Percentiles rank a stretch among this genome's conserved stretches.
Conservation (phyloP, 2,888 invertebrate genomes). For the Drosophila limbata region DNA sequence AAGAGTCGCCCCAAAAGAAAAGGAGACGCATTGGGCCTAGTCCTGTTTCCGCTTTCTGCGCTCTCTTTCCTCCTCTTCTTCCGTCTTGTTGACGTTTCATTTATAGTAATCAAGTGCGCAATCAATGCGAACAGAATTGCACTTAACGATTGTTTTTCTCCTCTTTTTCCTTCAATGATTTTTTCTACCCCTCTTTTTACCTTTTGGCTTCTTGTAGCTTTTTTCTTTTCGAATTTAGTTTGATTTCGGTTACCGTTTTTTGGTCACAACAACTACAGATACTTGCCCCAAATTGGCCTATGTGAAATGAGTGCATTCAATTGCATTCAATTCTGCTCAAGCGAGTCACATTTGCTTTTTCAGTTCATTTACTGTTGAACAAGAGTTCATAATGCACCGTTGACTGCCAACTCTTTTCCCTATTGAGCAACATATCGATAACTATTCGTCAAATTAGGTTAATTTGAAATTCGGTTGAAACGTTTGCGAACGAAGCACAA, state of each 20-base stretch:
- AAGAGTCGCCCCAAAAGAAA: conserved; percentile 42
- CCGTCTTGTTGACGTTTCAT: conserved; percentile 74
- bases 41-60: conserved; percentile 15
- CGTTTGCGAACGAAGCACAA: conserved; percentile 15
- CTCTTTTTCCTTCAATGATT: background rate
- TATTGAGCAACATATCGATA: background rate
- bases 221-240: conserved; percentile 67
- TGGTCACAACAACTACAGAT: conserved; percentile 4
- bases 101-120: conserved; percentile 80
- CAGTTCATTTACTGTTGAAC: conserved; percentile 14
- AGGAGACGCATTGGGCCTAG: conserved; percentile 51
- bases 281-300: conserved; percentile 51
- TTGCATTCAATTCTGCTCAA: conserved; percentile 25
- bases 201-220: conserved; percentile 4
- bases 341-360: conserved; percentile 28
- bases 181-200: conserved; percentile 5
- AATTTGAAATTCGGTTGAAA: conserved; percentile 5
- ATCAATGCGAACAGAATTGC: conserved; percentile 79
- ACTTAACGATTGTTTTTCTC: conserved; percentile 59
- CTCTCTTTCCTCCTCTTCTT: background rate
- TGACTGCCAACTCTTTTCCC: background rate
- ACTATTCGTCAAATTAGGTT: background rate
- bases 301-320: conserved; percentile 36
- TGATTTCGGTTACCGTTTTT: conserved; percentile 48
- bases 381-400: conserved; percentile 10